Conservation (phyloP, 2,113 vertebrate species). For the Calcarius ornatus region DNA sequence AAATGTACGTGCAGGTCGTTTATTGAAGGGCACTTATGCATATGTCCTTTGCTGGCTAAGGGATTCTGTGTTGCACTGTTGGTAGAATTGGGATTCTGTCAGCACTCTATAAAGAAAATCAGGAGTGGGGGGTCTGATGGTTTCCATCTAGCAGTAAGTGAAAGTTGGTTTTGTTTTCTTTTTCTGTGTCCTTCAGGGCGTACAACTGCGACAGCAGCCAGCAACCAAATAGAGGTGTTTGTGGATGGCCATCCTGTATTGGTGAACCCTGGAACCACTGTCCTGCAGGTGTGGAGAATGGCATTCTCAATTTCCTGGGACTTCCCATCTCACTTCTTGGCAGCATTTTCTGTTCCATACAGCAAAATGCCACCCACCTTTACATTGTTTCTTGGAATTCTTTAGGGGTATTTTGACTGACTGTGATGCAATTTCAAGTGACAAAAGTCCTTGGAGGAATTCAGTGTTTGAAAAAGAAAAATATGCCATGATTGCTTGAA, state of each 20-base stretch:
- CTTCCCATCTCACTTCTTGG: background rate
- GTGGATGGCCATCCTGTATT: constrained; percentile 87
- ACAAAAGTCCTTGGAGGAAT: background rate
- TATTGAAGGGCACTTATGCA: rapidly evolving
- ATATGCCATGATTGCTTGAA: background rate
- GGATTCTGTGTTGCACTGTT: background rate
- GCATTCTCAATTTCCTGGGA: background rate
- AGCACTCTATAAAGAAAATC: background rate
- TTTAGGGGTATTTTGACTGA: background rate
- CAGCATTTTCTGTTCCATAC: background rate
- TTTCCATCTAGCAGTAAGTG: background rate
- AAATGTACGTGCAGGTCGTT: background rate
- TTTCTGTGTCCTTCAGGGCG: constrained; percentile 66
- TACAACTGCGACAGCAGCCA: constrained; percentile 77
- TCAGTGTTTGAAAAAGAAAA: background rate
- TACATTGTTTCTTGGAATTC: background rate
- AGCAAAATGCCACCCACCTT: background rate
- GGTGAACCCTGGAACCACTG: constrained; percentile 92
- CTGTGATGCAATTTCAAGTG: background rate
- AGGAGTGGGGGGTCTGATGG: no score
- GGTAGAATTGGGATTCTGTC: rapidly evolving
- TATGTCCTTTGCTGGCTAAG: rapidly evolving
- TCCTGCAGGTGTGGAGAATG: constrained; percentile 82
- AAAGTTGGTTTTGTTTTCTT: background rate
- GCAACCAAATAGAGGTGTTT: constrained; percentile 90